These are phyloP conservation scores for Scaptomyza polygonia DNA, from an alignment of 2,888 invertebrate species.

Conservation along the genomic window DNA sequence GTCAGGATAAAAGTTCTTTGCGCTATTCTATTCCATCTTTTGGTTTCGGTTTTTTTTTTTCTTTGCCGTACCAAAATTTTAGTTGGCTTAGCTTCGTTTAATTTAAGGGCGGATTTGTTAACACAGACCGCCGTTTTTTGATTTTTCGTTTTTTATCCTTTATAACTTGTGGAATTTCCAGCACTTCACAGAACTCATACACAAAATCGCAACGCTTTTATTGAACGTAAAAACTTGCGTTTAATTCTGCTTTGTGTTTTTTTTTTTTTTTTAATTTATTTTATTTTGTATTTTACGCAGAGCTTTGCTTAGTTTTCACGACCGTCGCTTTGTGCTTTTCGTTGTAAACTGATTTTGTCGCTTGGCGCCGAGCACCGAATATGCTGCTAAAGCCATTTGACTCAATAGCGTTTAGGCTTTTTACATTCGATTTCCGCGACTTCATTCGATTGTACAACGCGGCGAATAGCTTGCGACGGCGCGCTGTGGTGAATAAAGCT, in stretches of 20 bases:
- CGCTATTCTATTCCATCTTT: slow-evolving; percentile 23
- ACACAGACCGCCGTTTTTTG: slow-evolving; percentile 37
- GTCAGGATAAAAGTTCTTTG: slow-evolving; percentile 59
- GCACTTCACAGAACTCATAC: slow-evolving; percentile 24
- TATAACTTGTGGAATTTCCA: slow-evolving; percentile 46
- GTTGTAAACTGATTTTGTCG: slow-evolving; percentile 81
- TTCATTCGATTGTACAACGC: slow-evolving; percentile 31
- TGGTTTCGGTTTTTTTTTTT: slow-evolving; percentile 8
- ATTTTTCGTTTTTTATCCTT: slow-evolving; percentile 22
- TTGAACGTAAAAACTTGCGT: slow-evolving; percentile 40
- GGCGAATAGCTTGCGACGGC: slow-evolving; percentile 19
- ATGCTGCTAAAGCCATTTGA: slow-evolving; percentile 21
- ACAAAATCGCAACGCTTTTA: slow-evolving; percentile 19
- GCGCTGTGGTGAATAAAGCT: slow-evolving; percentile 53
- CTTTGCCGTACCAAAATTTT: slow-evolving; percentile 66
- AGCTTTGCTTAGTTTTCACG: slow-evolving; percentile 72
- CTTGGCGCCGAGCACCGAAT: slow-evolving; percentile 64
- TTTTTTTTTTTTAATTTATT: neutral
- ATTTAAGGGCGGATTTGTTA: slow-evolving; percentile 71
- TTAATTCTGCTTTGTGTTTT: slow-evolving; percentile 11
- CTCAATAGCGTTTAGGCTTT: slow-evolving; percentile 26
- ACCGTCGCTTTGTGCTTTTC: slow-evolving; percentile 84
- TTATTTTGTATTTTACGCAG: slow-evolving; percentile 33
- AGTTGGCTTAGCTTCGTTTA: slow-evolving; percentile 68
- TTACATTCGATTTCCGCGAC: slow-evolving; percentile 45